Base-by-base conservation (phyloP, 2,888 invertebrate species). In the Protula sp. region DNA sequence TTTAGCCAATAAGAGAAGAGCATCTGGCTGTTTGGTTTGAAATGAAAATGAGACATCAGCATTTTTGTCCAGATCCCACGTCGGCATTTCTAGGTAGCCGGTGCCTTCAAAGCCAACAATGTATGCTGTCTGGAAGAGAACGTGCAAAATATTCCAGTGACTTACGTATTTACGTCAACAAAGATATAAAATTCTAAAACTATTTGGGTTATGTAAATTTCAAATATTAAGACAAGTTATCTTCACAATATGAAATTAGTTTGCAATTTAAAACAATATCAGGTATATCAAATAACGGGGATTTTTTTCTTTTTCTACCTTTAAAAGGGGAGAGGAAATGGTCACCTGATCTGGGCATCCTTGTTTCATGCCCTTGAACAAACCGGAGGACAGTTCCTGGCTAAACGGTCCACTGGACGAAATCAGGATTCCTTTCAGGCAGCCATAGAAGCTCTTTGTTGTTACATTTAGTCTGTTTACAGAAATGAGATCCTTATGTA, bases 1-100 rank as follows among this genome's bases (percentile, higher is more conserved):
- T 55, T 68, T 68, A 26, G 74, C 74, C 59, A 89, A 82, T 68
- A 92, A 78, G 2, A 93, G 82, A 38, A 91, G 76, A 0, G 89
- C 90, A 60, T 87, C 85, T 0, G 85, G 74, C 60, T 87, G 85
- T 9, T 85, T 81, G 0, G 91, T 88, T 54, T 88, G 85, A 81
- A 93, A 92, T 2, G 90, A 88, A 61, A 93, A 85, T 0, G 89
- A 89, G 2, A 91, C 81, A 2, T 87, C 85, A 0, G 88, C 86
- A 63, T 89, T 88, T 45, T 75, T 71, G 0, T 86, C 85, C 4
- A 91, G 77, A 0, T 86, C 82, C n/a, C 87, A 87, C 0, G 89
- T 86, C 0, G 87, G 83, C 30, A 92, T 82, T 75, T 91, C 89
- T 47, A 92, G 81, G 78, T 86, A 91, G 3, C 94, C 94, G 28